Evolutionary conservation across 2,888 invertebrate species (phyloP), one percentile per base, ranked within the genome.

Genomic region (Julus scandinavius): DNA sequence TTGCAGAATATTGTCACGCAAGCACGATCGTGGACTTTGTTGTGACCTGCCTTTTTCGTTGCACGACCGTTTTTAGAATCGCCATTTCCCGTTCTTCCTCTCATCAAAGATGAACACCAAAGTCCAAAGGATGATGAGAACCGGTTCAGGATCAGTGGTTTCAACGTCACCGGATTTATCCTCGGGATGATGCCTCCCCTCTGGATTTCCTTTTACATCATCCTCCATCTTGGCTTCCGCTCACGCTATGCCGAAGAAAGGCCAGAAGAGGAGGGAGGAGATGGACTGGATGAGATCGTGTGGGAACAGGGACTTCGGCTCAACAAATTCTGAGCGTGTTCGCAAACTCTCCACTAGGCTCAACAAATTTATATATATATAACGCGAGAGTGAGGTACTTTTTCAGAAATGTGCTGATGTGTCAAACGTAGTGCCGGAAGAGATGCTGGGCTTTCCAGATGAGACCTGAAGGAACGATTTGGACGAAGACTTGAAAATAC

Each of bases 161-260:
- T 90, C 88, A 90, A 90, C 58, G 89, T 90, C 17, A 90, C 90
- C 5, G 90, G 90, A 3, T 91, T 91, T 88, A 90, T 90, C 41
- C 87, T 91, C 11, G 90, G 90, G 0, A 91, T 91, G 90, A 89
- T 90, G 41, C 90, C 90, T 0, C 90, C 90, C 1, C 86, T 91
- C 7, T 89, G 90, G 88, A 90, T 91, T 63, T 90, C 90, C 4
- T 90, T 91, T 85, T 91, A 91, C 88, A 91, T 91, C 88, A 91
- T 91, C 85, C 86, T 91, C 38, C 90, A 90, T 85, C 89, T 91
- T 72, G 90, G 90, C 13, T 90, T 90, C 89, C 89, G 90, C 41
- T 91, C 90, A 15, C 89, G 90, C 17, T 91, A 91, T 83, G 90
- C 90, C 6, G 90, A 90, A 86, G 90, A 90, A 54, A 85, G 90